Percentiles rank a stretch among this genome's conserved stretches.
Conservation (phyloP, 2,888 invertebrate species). For the Micoletzkya japonica region DNA sequence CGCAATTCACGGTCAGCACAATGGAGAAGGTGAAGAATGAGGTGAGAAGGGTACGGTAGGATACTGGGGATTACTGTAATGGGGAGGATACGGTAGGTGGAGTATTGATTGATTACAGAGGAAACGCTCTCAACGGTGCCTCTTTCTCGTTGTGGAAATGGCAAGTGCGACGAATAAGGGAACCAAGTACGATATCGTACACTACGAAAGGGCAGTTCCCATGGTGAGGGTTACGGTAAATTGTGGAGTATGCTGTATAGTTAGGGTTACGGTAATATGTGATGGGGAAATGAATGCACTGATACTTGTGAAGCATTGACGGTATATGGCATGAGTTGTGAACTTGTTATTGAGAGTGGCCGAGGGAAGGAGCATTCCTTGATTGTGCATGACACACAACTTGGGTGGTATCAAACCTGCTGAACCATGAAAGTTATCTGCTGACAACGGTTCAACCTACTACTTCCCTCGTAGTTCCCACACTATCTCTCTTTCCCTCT, state of each 20-base stretch:
- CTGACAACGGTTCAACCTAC: too few species aligned
- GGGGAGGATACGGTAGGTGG: not conserved
- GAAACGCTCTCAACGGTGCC: slow-evolving; percentile 30
- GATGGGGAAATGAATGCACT: too few species aligned
- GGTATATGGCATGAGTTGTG: too few species aligned
- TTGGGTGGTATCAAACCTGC: too few species aligned
- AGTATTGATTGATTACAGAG: slow-evolving; percentile 20
- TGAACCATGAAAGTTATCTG: too few species aligned
- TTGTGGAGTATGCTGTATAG: too few species aligned
- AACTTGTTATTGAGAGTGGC: too few species aligned
- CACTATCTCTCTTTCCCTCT: slow-evolving; percentile 2
- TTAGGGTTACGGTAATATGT: too few species aligned
- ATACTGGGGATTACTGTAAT: not conserved
- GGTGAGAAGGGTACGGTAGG: not conserved
- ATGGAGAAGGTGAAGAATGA: slow-evolving; percentile 21
- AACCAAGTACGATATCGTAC: slow-evolving; percentile 43
- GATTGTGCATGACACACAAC: too few species aligned
- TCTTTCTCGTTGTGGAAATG: slow-evolving; percentile 47
- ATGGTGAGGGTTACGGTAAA: slow-evolving; percentile 16
- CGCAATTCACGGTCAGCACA: slow-evolving; percentile 10
- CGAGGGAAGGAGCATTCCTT: too few species aligned
- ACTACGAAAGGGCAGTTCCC: slow-evolving; percentile 36
- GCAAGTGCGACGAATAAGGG: slow-evolving; percentile 33
- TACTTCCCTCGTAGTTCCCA: too few species aligned
- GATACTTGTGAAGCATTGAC: too few species aligned